Percentiles rank a stretch among this genome's conserved stretches.
Evolutionary conservation across 2,113 vertebrate species (phyloP).

Genomic region (Podiceps cristatus): DNA sequence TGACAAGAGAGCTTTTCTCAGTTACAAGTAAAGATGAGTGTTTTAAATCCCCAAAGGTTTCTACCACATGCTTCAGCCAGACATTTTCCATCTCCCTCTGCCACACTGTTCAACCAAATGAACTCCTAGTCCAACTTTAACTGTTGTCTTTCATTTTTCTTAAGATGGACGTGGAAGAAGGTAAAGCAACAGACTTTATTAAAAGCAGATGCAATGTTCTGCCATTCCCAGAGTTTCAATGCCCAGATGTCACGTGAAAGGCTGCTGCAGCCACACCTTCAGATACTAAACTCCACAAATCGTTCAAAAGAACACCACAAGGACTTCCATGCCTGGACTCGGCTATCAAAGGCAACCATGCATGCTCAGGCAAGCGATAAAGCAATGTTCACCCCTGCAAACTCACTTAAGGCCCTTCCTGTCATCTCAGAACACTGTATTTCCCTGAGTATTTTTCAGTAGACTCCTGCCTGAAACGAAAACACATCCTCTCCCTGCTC

Average conservation of each 20-base stretch:
- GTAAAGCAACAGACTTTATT: neutral
- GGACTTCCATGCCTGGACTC: too few relatives aligned
- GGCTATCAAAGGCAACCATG: neutral
- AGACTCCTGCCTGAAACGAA: neutral
- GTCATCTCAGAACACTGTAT: rapidly evolving
- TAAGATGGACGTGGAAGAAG: neutral
- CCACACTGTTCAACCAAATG: neutral
- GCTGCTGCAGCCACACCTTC: neutral
- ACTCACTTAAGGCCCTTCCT: neutral
- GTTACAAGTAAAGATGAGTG: neutral
- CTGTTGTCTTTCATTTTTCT: neutral
- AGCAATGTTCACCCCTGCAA: neutral
- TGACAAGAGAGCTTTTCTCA: neutral
- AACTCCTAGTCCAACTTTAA: neutral
- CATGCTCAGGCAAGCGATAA: neutral
- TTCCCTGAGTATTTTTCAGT: neutral
- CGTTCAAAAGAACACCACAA: neutral
- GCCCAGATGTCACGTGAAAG: neutral
- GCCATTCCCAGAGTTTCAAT: neutral
- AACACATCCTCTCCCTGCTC: rapidly evolving
- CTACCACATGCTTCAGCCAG: neutral
- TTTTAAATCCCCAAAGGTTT: neutral
- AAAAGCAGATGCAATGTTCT: neutral
- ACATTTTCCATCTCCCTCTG: neutral
- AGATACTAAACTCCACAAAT: neutral